Percentiles rank a stretch among this genome's conserved stretches.
phyloP scores from a whole-genome alignment of 2,113 vertebrate genomes.

The Calyptommatus sinebrachiatus region DNA sequence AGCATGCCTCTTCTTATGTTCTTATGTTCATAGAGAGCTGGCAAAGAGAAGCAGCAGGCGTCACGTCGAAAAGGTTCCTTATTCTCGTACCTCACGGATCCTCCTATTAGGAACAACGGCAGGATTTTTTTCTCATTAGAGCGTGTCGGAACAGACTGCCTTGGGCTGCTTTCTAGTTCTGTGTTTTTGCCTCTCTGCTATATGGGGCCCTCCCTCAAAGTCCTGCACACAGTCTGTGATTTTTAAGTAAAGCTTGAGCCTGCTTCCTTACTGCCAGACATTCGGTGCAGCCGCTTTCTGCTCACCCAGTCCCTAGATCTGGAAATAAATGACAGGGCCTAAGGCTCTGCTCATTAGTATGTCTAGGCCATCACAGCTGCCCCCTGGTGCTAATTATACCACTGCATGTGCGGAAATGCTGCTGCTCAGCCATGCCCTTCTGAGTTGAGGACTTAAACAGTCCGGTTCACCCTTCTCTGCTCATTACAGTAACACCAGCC shows the following conservation, averaged over 20 bases:
- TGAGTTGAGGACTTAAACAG: slow-evolving; percentile 1
- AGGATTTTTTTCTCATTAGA: neutral
- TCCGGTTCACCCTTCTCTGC: slow-evolving; percentile 14
- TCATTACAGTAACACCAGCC: slow-evolving; percentile 26
- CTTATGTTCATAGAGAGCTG: too few relatives aligned
- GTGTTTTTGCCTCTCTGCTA: neutral
- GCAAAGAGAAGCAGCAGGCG: neutral
- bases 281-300: neutral
- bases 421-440: slow-evolving; percentile 10
- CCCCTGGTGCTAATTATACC: slow-evolving; percentile 32
- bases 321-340: slow-evolving; percentile 23
- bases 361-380: neutral
- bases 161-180: neutral
- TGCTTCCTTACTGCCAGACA: neutral
- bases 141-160: neutral
- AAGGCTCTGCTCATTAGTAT: slow-evolving; percentile 19
- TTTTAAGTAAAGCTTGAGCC: neutral
- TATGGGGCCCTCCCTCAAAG: neutral
- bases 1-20: too few relatives aligned
- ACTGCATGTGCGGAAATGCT: neutral
- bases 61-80: neutral
- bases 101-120: neutral
- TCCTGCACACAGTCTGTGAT: neutral
- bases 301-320: neutral
- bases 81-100: neutral